phyloP scores from a whole-genome alignment of 2,113 vertebrate species.

The Macquaria australasica region DNA sequence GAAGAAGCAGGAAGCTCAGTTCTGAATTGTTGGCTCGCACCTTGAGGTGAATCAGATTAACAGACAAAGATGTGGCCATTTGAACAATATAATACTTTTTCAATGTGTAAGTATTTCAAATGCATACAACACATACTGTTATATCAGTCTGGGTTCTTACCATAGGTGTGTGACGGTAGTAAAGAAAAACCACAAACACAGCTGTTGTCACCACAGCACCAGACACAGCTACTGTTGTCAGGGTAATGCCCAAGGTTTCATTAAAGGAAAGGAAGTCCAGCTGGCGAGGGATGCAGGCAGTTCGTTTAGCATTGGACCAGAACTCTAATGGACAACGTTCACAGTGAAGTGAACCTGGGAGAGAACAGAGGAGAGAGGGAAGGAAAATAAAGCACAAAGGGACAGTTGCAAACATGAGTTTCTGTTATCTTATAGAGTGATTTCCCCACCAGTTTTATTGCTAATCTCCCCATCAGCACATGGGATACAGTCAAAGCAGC shows the following conservation, averaged over 20 bases:
- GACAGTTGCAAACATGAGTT: background rate
- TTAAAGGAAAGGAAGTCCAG: conserved; percentile 82
- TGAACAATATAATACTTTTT: background rate
- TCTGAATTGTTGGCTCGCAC: conserved; percentile 85
- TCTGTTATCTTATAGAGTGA: background rate
- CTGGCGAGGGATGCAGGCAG: conserved; percentile 77
- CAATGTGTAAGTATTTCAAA: background rate
- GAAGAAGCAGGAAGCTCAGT: conserved; percentile 82
- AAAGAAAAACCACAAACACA: conserved; percentile 79
- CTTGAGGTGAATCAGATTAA: conserved; percentile 29
- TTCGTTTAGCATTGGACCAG: conserved; percentile 79
- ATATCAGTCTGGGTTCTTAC: conserved; percentile 20
- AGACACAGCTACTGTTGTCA: conserved; percentile 74
- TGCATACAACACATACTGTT: background rate
- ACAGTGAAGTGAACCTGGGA: conserved; percentile 78
- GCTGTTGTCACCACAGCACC: conserved; percentile 76
- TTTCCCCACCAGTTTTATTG: conserved; percentile 77
- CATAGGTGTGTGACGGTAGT: conserved; percentile 76
- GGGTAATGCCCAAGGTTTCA: conserved; percentile 80
- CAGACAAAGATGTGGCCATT: background rate
- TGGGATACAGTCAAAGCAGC: conserved; percentile 86
- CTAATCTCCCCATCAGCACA: conserved; percentile 85
- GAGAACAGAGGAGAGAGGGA: background rate
- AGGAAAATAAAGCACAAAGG: background rate
- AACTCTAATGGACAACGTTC: conserved; percentile 78